These are phyloP conservation scores for Sylvia borin DNA, from an alignment of 2,797 vertebrate genomes.

Conservation along the genomic window DNA sequence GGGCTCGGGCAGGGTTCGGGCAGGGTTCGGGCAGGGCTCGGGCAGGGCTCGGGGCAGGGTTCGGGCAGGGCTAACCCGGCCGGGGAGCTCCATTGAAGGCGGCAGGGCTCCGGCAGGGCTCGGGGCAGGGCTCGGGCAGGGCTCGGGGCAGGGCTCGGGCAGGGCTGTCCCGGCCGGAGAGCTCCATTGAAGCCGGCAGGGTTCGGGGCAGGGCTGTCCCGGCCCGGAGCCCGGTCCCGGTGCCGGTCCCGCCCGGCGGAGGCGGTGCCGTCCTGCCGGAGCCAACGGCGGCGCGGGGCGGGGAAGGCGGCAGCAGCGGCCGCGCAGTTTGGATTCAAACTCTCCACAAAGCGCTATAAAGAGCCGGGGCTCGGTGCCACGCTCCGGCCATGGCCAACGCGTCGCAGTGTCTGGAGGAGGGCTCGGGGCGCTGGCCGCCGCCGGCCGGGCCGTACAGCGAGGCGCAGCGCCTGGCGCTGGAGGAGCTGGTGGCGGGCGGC, in stretches of 20 bases:
- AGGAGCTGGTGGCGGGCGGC: conserved; percentile 84
- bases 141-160: not conserved
- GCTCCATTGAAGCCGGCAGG: not conserved
- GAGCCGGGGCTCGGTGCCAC: not conserved
- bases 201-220: too few relatives aligned
- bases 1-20: not conserved
- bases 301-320: not conserved
- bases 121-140: not conserved
- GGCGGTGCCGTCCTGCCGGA: not conserved
- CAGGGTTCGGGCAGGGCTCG: not conserved
- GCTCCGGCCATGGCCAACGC: not conserved
- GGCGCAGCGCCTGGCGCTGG: conserved; percentile 82
- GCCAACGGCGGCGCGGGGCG: not conserved
- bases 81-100: too few relatives aligned
- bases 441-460: conserved; percentile 87
- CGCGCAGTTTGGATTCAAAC: not conserved
- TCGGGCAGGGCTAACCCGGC: too few relatives aligned
- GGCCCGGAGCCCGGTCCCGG: not conserved
- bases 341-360: not conserved
- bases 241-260: not conserved
- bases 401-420: conserved; percentile 80
- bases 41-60: too few relatives aligned
- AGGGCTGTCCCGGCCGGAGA: not conserved
- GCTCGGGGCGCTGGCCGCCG: conserved; percentile 57
- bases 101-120: not conserved